Evolutionary conservation across 2,797 vertebrate species (phyloP), one percentile per base, ranked within the genome.

Genomic region (Diglossa cyanea): DNA sequence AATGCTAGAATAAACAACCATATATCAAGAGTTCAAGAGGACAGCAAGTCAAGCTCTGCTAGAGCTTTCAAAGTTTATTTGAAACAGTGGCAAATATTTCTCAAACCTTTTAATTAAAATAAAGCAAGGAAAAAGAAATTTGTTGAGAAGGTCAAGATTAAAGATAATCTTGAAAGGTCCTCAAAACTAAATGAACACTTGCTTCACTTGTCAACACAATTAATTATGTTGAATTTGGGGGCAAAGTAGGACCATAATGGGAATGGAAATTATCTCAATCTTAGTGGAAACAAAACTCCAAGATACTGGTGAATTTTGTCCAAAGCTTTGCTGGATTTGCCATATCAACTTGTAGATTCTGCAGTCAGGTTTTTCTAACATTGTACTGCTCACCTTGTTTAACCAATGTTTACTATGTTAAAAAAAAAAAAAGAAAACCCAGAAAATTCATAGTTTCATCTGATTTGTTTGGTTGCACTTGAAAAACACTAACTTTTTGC

Each of bases 61-160:
- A 88, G 50, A 68, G 50, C 13, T 88, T 90, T 87, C 82, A 94
- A 88, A 91, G 85, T 68, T 77, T 93, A 83, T 91, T 89, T 91
- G 76, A 90, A 93, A 86, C 17, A 67, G 83, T 50, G 68, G 79
- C 35, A 86, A 89, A 72, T 11, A 68, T 80, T 93, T 90, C 68
- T 78, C 85, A 86, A 80, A n/a, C 5, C 54, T 72, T 88, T 93
- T 80, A 72, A 90, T 94, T 86, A 88, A 96, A 93, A 78, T 37
- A 75, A 77, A 83, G 8, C 28, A 83, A 91, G 35, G 21, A 54
- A 94, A 86, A 86, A 71, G 6, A 88, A 50, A 67, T 81, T 50
- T 81, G 4, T 78, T 65, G 54, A 83, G 79, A 86, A 80, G 72
- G 70, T 91, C 88, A 90, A 88, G 85, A 75, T 70, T 80, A 86